These are phyloP conservation scores for Taenioides sp. DNA, from an alignment of 2,797 vertebrate genomes.

Conservation along the genomic window DNA sequence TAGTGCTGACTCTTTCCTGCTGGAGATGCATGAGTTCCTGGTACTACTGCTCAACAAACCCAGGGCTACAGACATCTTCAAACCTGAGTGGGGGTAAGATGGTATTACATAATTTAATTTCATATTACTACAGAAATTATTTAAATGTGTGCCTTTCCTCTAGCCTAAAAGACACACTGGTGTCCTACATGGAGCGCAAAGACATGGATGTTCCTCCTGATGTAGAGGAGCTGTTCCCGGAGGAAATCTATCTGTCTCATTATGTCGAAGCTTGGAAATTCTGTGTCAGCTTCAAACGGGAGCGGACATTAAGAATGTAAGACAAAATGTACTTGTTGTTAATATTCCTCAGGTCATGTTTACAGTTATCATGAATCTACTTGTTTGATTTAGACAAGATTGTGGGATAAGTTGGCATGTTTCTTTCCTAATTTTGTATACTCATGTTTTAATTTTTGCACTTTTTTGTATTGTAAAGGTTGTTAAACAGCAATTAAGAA, in stretches of 20 bases:
- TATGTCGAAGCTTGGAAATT: constrained; percentile 84
- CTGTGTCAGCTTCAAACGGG: constrained; percentile 76
- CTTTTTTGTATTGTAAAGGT: constrained; percentile 45
- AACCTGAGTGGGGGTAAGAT: constrained; percentile 83
- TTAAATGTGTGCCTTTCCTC: constrained; percentile 26
- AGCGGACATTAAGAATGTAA: constrained; percentile 63
- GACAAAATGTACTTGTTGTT: not conserved
- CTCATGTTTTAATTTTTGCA: constrained; percentile 29
- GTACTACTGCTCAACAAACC: constrained; percentile 78
- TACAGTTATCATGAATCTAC: constrained; percentile 33
- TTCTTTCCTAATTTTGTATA: constrained; percentile 10
- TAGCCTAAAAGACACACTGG: constrained; percentile 83
- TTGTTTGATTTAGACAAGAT: not conserved
- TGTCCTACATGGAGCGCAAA: constrained; percentile 82
- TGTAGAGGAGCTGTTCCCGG: constrained; percentile 80
- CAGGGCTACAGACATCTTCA: constrained; percentile 67
- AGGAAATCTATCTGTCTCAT: constrained; percentile 77
- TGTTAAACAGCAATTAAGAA: constrained; percentile 12
- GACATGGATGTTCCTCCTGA: constrained; percentile 68
- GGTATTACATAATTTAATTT: not conserved
- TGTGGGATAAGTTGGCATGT: not conserved
- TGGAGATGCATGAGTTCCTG: constrained; percentile 93
- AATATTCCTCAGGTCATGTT: constrained; percentile 33
- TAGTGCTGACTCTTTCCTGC: constrained; percentile 81
- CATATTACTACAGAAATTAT: not conserved